Evolutionary conservation across 2,888 invertebrate genomes (phyloP).

Genomic region (Diadromus collaris): DNA sequence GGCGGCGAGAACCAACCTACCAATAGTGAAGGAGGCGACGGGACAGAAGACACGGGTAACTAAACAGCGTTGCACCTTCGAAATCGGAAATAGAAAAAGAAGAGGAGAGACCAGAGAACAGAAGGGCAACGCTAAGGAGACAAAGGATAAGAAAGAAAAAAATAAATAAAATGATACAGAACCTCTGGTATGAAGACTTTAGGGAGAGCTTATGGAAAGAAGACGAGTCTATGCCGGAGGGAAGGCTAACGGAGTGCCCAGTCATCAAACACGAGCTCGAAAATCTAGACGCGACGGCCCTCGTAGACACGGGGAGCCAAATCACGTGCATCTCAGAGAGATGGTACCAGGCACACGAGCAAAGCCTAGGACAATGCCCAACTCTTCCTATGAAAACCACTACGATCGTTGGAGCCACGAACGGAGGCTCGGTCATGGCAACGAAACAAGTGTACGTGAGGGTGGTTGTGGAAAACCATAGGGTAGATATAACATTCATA

Average conservation of each 20-base stretch:
- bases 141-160: neutral
- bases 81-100: neutral
- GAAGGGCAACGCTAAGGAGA: neutral
- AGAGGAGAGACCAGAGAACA: neutral
- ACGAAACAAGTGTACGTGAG: neutral
- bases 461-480: neutral
- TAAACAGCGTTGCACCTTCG: neutral
- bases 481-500: neutral
- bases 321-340: neutral
- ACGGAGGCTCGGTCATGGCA: neutral
- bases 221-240: neutral
- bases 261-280: neutral
- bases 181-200: neutral
- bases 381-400: neutral
- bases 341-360: neutral
- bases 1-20: too few species aligned
- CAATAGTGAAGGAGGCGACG: too few species aligned
- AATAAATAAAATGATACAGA: neutral
- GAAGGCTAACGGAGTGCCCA: neutral
- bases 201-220: neutral
- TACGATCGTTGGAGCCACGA: neutral
- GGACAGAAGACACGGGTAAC: neutral
- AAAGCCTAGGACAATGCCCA: neutral
- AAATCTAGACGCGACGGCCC: neutral
- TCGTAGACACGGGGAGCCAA: neutral